Evolutionary conservation across 2,797 vertebrate genomes (phyloP).

Genomic region (Fistularia commersonii): DNA sequence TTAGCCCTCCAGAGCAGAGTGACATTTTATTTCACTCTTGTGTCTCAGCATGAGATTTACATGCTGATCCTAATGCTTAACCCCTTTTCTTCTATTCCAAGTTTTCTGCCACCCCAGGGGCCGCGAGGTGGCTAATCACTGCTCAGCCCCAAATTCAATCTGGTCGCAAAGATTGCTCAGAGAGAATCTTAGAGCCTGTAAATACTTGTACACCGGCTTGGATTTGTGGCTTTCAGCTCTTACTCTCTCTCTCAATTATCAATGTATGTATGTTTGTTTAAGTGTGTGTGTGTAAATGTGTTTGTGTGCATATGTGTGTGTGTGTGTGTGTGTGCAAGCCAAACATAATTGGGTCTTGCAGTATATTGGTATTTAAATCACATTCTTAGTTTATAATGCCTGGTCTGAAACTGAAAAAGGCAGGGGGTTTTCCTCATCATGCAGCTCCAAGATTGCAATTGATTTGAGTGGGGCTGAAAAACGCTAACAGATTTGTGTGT

Average conservation of each 20-base stretch:
- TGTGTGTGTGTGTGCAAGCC: conserved; percentile 5
- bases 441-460: too few species aligned
- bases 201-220: conserved; percentile 8
- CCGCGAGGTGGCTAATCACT: conserved; percentile 33
- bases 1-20: conserved; percentile 17
- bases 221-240: conserved; percentile 29
- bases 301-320: conserved; percentile 1
- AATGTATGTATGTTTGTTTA: conserved; percentile 1
- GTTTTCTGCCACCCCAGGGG: conserved; percentile 13
- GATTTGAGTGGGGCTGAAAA: too few species aligned
- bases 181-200: conserved; percentile 22
- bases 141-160: conserved; percentile 25
- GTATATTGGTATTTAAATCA: too few species aligned
- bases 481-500: too few species aligned
- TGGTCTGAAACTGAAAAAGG: too few species aligned
- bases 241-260: not conserved
- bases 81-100: conserved; percentile 23
- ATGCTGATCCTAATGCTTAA: conserved; percentile 40
- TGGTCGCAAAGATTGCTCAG: conserved; percentile 19
- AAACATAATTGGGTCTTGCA: conserved; percentile 3
- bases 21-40: conserved; percentile 37
- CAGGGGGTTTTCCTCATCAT: too few species aligned
- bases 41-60: conserved; percentile 21
- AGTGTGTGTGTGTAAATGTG: conserved; percentile 1
- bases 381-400: too few species aligned